Evolutionary conservation across 92 coral and sea anemone genomes (phyloP).

Genomic region (Montipora capitata): DNA sequence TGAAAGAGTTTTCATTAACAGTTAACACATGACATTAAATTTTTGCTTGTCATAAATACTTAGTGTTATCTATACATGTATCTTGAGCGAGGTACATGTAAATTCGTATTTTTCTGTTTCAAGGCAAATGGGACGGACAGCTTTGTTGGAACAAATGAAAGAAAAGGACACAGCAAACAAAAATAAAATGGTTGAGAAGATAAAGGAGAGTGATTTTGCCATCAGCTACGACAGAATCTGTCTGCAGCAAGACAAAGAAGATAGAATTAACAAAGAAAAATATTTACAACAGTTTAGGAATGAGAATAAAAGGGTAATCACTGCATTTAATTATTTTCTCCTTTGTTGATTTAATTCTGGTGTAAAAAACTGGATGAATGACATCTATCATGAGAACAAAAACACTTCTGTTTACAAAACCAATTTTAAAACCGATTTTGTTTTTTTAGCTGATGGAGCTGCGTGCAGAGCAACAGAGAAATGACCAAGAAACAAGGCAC

Average conservation of each 20-base stretch:
- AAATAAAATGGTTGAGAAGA: constrained; percentile 34
- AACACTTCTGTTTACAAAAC: too few species aligned
- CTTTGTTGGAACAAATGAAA: constrained; percentile 80
- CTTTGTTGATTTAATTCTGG: background rate
- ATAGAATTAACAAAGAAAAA: constrained; percentile 67
- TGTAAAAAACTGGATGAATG: background rate
- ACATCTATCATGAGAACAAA: background rate
- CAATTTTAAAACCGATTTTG: too few species aligned
- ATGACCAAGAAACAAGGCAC: constrained; percentile 58
- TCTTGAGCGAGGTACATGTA: too few species aligned
- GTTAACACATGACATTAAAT: too few species aligned
- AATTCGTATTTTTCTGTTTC: background rate
- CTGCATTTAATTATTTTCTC: background rate
- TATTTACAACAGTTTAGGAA: constrained; percentile 86
- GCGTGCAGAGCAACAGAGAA: constrained; percentile 76
- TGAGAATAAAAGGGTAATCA: constrained; percentile 86
- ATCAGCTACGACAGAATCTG: constrained; percentile 87
- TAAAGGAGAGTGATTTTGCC: constrained; percentile 86
- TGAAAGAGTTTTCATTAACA: too few species aligned
- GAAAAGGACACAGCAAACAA: constrained; percentile 72
- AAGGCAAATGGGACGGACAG: constrained; percentile 65
- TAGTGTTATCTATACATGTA: too few species aligned
- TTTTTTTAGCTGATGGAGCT: constrained; percentile 82
- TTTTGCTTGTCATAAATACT: too few species aligned
- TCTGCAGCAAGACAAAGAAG: constrained; percentile 77